Conservation (phyloP, 2,797 vertebrate genomes). For the Brachyalestes nurse region DNA sequence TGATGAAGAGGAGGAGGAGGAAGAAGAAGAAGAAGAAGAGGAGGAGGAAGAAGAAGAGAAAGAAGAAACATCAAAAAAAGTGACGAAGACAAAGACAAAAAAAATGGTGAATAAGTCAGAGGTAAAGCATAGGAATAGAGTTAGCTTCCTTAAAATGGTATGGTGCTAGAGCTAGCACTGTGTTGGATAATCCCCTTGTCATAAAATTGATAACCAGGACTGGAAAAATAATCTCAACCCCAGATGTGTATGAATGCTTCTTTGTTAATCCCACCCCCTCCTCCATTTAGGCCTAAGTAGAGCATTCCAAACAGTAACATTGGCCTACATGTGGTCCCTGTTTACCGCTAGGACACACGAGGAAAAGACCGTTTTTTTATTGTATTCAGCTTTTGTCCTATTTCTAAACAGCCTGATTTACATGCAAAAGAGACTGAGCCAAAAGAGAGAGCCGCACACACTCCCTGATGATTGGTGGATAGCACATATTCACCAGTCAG, state of each 20-base stretch:
- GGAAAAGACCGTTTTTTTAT: constrained; percentile 15
- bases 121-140: constrained; percentile 39
- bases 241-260: constrained; percentile 43
- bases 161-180: constrained; percentile 3
- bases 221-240: constrained; percentile 25
- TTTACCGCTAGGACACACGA: neutral
- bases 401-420: constrained; percentile 42
- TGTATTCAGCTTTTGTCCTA: constrained; percentile 28
- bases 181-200: constrained; percentile 12
- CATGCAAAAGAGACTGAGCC: constrained; percentile 45
- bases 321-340: constrained; percentile 41
- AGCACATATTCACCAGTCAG: constrained; percentile 3
- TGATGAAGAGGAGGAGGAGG: constrained; percentile 37
- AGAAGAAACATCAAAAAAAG: constrained; percentile 49
- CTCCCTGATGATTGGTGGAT: constrained; percentile 37
- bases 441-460: constrained; percentile 54
- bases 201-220: constrained; percentile 29
- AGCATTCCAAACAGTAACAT: constrained; percentile 10
- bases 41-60: constrained; percentile 58
- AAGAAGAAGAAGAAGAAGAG: constrained; percentile 43
- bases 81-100: constrained; percentile 42
- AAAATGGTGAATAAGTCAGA: constrained; percentile 46
- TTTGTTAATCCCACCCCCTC: constrained; percentile 28
- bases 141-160: constrained; percentile 11
- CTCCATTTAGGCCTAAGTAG: constrained; percentile 12